Conservation (phyloP, 2,113 vertebrate species). For the Bambusicola thoracicus region DNA sequence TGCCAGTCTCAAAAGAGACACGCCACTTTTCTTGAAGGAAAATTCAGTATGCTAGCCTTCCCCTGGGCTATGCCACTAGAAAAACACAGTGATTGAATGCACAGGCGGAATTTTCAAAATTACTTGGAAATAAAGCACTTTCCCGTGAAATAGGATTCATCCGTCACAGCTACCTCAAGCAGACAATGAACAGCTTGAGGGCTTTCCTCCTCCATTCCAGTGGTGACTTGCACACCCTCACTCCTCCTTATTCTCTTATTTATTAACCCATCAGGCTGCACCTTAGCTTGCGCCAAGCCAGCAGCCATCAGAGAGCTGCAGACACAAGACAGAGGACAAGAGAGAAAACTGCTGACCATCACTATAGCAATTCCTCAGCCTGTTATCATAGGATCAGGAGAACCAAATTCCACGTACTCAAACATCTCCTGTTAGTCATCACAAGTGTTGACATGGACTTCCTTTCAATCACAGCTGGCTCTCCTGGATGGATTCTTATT, state of each 20-base stretch:
- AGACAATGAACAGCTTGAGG: not conserved
- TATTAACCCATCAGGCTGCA: not conserved
- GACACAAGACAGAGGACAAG: not conserved
- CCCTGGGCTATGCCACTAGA: not conserved
- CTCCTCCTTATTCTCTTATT: not conserved
- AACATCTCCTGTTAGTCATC: not conserved
- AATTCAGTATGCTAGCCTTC: not conserved
- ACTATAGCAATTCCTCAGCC: not conserved
- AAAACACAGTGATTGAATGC: not conserved
- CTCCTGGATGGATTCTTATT: not conserved
- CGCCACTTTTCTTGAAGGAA: not conserved
- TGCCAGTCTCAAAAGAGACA: not conserved
- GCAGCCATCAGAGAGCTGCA: not conserved
- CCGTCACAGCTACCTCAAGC: not conserved
- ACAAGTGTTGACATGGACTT: not conserved
- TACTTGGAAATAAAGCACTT: not conserved
- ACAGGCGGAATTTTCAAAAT: not conserved
- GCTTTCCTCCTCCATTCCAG: not conserved
- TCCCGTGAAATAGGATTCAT: not conserved
- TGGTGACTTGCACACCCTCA: not conserved
- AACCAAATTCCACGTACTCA: not conserved
- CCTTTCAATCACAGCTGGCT: fast-evolving
- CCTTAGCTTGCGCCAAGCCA: fast-evolving
- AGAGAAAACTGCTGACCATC: not conserved
- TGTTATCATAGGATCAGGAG: not conserved